Evolutionary conservation across 1,140 invertebrate genomes (phyloP).

Genomic region (Calliopsis andreniformis): DNA sequence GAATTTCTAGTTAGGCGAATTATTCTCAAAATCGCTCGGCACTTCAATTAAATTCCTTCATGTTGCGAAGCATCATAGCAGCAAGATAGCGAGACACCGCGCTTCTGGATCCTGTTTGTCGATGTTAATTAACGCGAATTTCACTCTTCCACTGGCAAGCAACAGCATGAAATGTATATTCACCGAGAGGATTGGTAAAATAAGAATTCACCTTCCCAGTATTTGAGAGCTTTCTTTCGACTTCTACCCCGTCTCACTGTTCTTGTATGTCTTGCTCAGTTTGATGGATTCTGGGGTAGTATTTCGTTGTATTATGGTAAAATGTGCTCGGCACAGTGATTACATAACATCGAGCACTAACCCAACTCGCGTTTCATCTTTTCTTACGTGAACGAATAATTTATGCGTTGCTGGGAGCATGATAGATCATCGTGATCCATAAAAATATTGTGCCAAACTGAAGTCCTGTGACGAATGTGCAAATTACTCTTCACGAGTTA

Average conservation of each 20-base stretch:
- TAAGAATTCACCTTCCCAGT: background rate
- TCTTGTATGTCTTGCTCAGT: background rate
- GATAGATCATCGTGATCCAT: slow-evolving; percentile 15
- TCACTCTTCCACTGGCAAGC: background rate
- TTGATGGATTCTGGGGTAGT: slow-evolving; percentile 21
- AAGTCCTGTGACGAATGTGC: background rate
- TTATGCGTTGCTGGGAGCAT: background rate
- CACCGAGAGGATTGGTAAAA: background rate
- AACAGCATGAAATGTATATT: background rate
- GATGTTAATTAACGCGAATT: slow-evolving; percentile 35
- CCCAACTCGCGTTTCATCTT: background rate
- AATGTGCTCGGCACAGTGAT: slow-evolving; percentile 4
- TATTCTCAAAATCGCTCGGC: background rate
- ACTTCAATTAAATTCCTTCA: slow-evolving; percentile 13
- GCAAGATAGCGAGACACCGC: background rate
- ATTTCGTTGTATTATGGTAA: background rate
- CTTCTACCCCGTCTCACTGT: too few species aligned
- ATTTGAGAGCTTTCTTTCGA: background rate
- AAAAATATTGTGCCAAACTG: background rate
- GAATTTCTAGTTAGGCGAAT: slow-evolving; percentile 17
- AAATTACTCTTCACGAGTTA: background rate
- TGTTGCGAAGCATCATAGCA: background rate
- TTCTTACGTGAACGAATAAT: slow-evolving; percentile 22
- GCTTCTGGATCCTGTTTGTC: slow-evolving; percentile 1
- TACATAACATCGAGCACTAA: background rate